These are phyloP conservation scores for Volucella bombylans DNA, from an alignment of 2,888 invertebrate genomes.

Conservation along the genomic window DNA sequence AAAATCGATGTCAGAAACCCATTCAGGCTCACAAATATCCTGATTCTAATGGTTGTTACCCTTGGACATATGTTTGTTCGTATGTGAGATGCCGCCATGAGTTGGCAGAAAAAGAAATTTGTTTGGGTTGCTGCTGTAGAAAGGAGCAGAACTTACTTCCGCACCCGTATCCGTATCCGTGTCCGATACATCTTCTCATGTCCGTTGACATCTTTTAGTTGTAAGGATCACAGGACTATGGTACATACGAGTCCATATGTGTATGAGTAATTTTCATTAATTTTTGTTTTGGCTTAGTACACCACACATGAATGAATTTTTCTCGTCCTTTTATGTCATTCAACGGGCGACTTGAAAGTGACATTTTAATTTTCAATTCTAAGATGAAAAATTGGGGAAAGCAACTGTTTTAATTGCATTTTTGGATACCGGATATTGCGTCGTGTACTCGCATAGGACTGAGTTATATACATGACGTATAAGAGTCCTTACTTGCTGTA, in stretches of 20 bases:
- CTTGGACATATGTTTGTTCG: too few species aligned
- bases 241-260: not conserved
- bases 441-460: too few species aligned
- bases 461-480: too few species aligned
- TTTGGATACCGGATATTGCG: not conserved
- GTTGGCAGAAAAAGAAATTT: too few species aligned
- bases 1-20: too few species aligned
- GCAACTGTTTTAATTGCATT: conserved; percentile 4
- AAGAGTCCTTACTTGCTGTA: too few species aligned
- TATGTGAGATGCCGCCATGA: too few species aligned
- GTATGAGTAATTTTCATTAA: conserved; percentile 62
- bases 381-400: not conserved
- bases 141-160: too few species aligned
- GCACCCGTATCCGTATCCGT: too few species aligned
- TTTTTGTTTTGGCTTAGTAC: conserved; percentile 3
- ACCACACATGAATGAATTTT: not conserved
- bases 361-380: conserved; percentile 44
- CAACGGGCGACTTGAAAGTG: conserved; percentile 34
- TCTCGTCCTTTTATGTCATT: conserved; percentile 9
- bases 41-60: too few species aligned
- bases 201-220: not conserved
- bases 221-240: conserved; percentile 14
- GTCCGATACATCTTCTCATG: not conserved
- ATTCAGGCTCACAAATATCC: too few species aligned
- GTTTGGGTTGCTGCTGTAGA: too few species aligned